These are phyloP conservation scores for Oreochromis aureus DNA, from an alignment of 2,113 vertebrate genomes.

Conservation along the genomic window DNA sequence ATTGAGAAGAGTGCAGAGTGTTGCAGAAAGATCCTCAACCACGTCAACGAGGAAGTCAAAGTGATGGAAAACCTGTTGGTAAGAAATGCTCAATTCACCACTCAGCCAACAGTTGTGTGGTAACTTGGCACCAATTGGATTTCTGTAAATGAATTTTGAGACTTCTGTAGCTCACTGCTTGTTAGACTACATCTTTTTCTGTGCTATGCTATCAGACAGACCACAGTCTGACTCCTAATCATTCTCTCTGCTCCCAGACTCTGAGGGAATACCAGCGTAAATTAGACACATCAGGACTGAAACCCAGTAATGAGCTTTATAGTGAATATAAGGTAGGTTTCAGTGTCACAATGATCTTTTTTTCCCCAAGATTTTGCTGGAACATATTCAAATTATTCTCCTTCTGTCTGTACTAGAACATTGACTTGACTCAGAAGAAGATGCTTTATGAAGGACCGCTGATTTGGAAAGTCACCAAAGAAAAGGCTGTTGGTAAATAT, in stretches of 20 bases:
- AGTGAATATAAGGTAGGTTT: slow-evolving; percentile 55
- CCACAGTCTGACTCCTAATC: slow-evolving; percentile 4
- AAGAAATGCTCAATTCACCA: slow-evolving; percentile 52
- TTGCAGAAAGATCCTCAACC: slow-evolving; percentile 86
- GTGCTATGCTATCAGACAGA: neutral
- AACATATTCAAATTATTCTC: neutral
- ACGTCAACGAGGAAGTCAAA: slow-evolving; percentile 88
- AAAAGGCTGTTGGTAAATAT: slow-evolving; percentile 81
- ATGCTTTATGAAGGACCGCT: slow-evolving; percentile 81
- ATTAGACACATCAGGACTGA: slow-evolving; percentile 83
- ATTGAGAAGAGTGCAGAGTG: slow-evolving; percentile 78
- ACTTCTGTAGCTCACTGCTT: slow-evolving; percentile 6
- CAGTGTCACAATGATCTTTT: neutral
- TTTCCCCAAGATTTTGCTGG: neutral
- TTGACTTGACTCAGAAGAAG: slow-evolving; percentile 78
- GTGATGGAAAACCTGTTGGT: slow-evolving; percentile 87
- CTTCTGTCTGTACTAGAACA: slow-evolving; percentile 60
- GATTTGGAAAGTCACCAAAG: slow-evolving; percentile 83
- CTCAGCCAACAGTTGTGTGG: neutral
- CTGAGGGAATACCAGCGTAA: slow-evolving; percentile 87
- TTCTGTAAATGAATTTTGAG: slow-evolving; percentile 25
- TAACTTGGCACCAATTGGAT: slow-evolving; percentile 20
- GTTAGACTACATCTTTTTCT: neutral
- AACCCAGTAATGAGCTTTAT: slow-evolving; percentile 81
- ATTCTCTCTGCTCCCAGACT: slow-evolving; percentile 63